These are phyloP conservation scores for Eupithecia insigniata DNA, from an alignment of 2,888 invertebrate genomes.

Conservation along the genomic window DNA sequence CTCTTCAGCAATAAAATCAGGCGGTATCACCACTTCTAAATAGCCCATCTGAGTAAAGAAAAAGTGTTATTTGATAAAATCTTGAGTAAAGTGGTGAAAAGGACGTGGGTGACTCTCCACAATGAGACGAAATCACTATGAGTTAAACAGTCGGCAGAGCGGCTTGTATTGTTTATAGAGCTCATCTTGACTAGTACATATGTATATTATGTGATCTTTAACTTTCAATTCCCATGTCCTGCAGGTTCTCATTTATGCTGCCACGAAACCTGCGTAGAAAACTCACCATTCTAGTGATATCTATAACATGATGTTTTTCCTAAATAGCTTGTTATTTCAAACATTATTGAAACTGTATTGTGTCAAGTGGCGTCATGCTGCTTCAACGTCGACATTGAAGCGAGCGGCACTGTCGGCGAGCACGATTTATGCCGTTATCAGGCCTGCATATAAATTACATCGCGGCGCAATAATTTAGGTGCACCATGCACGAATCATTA, in stretches of 20 bases:
- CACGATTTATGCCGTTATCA: slow-evolving; percentile 82
- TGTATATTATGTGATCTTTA: neutral
- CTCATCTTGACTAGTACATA: neutral
- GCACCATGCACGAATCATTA: slow-evolving; percentile 83
- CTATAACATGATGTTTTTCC: neutral
- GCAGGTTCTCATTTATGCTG: neutral
- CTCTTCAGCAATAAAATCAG: slow-evolving; percentile 94
- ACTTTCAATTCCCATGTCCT: neutral
- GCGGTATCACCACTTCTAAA: slow-evolving; percentile 94
- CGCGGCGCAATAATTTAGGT: slow-evolving; percentile 81
- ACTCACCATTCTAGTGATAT: neutral
- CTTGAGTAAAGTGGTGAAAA: neutral
- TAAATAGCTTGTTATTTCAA: slow-evolving; percentile 44
- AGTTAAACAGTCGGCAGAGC: neutral
- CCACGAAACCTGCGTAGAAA: neutral
- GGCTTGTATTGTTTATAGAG: neutral
- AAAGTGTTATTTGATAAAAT: neutral
- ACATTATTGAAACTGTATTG: slow-evolving; percentile 54
- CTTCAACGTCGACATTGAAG: slow-evolving; percentile 73
- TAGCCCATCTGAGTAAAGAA: slow-evolving; percentile 88
- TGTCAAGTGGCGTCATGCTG: slow-evolving; percentile 74
- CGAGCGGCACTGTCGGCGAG: slow-evolving; percentile 73
- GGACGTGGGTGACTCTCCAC: neutral
- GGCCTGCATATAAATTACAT: slow-evolving; percentile 79
- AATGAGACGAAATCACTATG: neutral